Evolutionary conservation across 2,113 vertebrate genomes (phyloP).

Genomic region (Pithys albifrons): DNA sequence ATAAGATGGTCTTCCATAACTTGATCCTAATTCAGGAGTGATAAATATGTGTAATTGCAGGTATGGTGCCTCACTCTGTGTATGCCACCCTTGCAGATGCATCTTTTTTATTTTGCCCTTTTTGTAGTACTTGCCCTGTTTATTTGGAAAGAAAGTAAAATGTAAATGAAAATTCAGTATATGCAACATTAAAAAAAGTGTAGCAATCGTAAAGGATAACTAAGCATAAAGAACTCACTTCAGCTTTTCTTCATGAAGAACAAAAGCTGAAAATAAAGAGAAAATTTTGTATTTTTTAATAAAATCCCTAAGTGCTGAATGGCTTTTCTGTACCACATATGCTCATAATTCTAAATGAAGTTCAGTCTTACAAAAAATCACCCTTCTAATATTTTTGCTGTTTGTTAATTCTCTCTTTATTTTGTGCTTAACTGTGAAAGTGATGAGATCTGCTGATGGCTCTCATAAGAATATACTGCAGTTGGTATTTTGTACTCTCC

Average conservation of each 20-base stretch:
- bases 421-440: not conserved
- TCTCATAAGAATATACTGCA: not conserved
- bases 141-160: not conserved
- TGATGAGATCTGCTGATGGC: not conserved
- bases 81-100: not conserved
- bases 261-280: not conserved
- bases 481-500: not conserved
- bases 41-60: not conserved
- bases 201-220: not conserved
- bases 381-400: not conserved
- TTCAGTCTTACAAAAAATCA: not conserved
- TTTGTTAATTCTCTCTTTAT: not conserved
- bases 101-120: not conserved
- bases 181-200: not conserved
- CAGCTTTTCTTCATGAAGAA: not conserved
- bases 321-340: not conserved
- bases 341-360: not conserved
- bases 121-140: not conserved
- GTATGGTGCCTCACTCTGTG: not conserved
- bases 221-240: not conserved
- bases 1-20: accelerated
- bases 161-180: not conserved
- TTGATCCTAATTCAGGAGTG: not conserved
- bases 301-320: not conserved
- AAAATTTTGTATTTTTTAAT: not conserved